These are phyloP conservation scores for Harpalus rubripes DNA, from an alignment of 2,888 invertebrate genomes.

Conservation along the genomic window DNA sequence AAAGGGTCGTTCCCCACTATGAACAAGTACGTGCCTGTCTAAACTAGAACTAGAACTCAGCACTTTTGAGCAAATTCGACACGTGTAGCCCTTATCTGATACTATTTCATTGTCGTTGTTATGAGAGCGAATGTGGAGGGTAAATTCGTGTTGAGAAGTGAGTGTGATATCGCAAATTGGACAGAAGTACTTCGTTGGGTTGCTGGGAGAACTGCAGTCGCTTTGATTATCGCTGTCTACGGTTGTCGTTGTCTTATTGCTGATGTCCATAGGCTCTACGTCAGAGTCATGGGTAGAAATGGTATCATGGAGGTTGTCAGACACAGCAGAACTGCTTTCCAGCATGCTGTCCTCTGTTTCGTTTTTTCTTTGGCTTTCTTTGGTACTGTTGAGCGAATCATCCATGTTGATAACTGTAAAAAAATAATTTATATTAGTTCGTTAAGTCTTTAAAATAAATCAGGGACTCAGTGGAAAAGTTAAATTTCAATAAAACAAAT, in stretches of 20 bases:
- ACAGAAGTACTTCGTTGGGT: constrained; percentile 79
- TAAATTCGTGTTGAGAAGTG: constrained; percentile 83
- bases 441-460: background rate
- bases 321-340: constrained; percentile 56
- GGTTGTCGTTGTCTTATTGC: constrained; percentile 56
- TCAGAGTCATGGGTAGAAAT: constrained; percentile 51
- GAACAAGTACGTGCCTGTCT: constrained; percentile 89
- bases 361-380: constrained; percentile 65
- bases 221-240: constrained; percentile 81
- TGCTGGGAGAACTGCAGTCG: constrained; percentile 78
- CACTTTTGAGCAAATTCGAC: constrained; percentile 85
- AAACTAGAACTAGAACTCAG: constrained; percentile 88
- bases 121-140: constrained; percentile 84
- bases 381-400: constrained; percentile 63
- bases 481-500: too few relatives aligned
- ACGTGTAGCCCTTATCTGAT: constrained; percentile 80
- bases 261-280: constrained; percentile 64
- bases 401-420: constrained; percentile 65
- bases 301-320: constrained; percentile 51
- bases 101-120: constrained; percentile 79
- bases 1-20: constrained; percentile 90
- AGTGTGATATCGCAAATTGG: constrained; percentile 83
- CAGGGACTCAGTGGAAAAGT: background rate
- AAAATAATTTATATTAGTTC: background rate
- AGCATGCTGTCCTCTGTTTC: constrained; percentile 63